Percentiles rank a stretch among this genome's conserved stretches.
phyloP scores from a whole-genome alignment of 2,113 vertebrate genomes.

The Dicrurus megarhynchus region DNA sequence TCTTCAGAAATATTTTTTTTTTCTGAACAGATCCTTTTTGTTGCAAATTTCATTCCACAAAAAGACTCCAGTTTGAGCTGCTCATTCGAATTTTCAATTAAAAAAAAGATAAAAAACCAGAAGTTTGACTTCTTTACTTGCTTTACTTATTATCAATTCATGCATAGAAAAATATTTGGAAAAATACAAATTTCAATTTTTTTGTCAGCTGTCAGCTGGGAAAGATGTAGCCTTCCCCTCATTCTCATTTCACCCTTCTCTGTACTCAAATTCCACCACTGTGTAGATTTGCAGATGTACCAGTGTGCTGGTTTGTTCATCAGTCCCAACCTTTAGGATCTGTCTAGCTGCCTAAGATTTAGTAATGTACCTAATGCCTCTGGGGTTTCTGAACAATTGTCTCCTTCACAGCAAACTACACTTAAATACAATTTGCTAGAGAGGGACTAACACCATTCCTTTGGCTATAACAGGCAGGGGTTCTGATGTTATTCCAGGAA shows the following conservation, averaged over 20 bases:
- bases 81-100: neutral
- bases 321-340: neutral
- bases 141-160: neutral
- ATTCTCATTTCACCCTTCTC: neutral
- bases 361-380: neutral
- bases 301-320: neutral
- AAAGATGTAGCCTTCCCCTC: neutral
- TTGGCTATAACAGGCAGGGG: neutral
- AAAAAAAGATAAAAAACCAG: neutral
- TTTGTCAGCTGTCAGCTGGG: neutral
- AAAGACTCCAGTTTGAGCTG: neutral
- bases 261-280: neutral
- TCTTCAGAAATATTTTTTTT: neutral
- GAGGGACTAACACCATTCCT: neutral
- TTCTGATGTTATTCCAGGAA: constrained; percentile 46
- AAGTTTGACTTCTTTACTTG: neutral
- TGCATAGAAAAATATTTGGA: neutral
- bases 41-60: neutral
- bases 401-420: neutral
- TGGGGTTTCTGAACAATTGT: neutral
- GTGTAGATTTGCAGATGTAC: neutral
- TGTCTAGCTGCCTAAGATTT: neutral
- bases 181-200: neutral
- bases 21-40: neutral
- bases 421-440: neutral